Evolutionary conservation across 2,888 invertebrate genomes (phyloP), one percentile per base, ranked within the genome.

Genomic region (Asteroscopus sphinx): DNA sequence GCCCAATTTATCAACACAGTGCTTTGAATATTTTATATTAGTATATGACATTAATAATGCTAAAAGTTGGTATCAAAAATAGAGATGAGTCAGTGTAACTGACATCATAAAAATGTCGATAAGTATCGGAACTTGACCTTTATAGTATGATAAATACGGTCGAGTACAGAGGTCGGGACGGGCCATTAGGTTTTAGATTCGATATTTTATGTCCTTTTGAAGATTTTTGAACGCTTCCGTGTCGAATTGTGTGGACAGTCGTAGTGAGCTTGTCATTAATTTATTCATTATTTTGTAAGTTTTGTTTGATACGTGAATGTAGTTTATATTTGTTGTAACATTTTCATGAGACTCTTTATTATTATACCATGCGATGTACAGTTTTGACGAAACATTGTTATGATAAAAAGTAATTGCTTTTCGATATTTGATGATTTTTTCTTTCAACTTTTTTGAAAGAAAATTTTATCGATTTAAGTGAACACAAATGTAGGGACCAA

Each of bases 81-180:
- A 85, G 80, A 79, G 72, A 78, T 91, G 87, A 90, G 83, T 91
- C 90, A 89, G 80, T 83, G 60, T 56, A 80, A 84, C 89, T 90
- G 88, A 90, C 90, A 88, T 89, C 89, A 88, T 85, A 87, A 86
- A 85, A 84, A 83, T 77, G 70, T 85, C 84, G 90, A 89, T 90
- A 88, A 85, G 80, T 83, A 88, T 90, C 88, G 82, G 71, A 81
- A 81, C 80, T 82, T 91, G 92, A 92, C 92, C 92, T 92, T 92
- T 91, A 78, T 76, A 58, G 73, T 77, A 82, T 87, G 89, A 91
- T 90, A 88, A 88, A 90, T 88, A 85, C 84, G 87, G 80, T 81
- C 86, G 80, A 77, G 81, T 79, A 83, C 81, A 78, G 86, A 89
- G 90, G 90, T 91, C 88, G 83, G 60, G 54, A 64, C 61, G 65